Base-by-base conservation (phyloP, 2,888 invertebrate genomes). In the Elysia crispata region DNA sequence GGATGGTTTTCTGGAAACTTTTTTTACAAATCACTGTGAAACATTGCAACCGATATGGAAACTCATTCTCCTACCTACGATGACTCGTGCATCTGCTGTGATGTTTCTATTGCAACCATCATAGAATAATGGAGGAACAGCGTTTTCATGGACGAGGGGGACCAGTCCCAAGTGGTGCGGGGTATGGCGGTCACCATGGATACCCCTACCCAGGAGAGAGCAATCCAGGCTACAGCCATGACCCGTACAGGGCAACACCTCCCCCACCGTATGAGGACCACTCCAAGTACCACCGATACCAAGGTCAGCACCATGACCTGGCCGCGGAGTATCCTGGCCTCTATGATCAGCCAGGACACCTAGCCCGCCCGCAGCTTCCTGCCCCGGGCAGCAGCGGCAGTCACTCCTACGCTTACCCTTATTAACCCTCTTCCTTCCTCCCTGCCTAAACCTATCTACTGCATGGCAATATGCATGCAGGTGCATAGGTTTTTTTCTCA, bases 141-240 rank as follows among this genome's bases (percentile, higher is more conserved):
- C 41, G 41, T 11, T 41, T 8, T 6, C 67, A 28, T 67, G 67
- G 23, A 1, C 20, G 15, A 25, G 23, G 23, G 8, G 28, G 23
- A 23, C 67, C 67, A 28, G 30, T 28, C 8, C 30, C 67, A 5
- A 5, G 6, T 28, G 28, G 13, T 6, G 50, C 25, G 13, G 54
- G n/a, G 15, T 1, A 49, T 15, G 50, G 50, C 23, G n/a, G 3
- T 1, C 73, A 20, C 64, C n/a, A 28, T 15, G 23, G 23, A 18
- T n/a, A 49, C 50, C 60, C 18, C 62, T 30, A 60, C 23, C 50
- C 15, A 15, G 80, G 76, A 3, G 62, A 74, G 76, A 28, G 33
- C 33, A 80, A 80, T 60, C 66, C 70, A 49, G 80, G 70, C 8
- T 80, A 76, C 73, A 76, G 70, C n/a, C 76, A 67, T 20, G 80